Percentiles rank a stretch among this genome's conserved stretches.
phyloP scores from a whole-genome alignment of 2,113 vertebrate species.

The Porphyrio hochstetteri region DNA sequence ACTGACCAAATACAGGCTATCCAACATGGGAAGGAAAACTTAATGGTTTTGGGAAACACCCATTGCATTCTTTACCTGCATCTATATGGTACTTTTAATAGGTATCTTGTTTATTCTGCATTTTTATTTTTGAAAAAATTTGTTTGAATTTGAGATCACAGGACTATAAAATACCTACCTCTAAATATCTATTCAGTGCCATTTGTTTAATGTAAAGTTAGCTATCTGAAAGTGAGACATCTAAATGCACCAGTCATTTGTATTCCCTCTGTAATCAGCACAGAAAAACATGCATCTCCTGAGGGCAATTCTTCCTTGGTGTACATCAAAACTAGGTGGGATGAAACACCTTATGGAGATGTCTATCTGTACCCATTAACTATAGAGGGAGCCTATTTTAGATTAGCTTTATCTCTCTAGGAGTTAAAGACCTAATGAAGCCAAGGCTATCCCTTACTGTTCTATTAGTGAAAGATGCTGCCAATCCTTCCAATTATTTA shows the following conservation, averaged over 20 bases:
- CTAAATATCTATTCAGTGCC: not conserved
- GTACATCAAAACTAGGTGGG: constrained; percentile 33
- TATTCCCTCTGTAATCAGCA: not conserved
- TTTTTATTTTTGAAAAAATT: too few species aligned
- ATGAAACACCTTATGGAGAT: constrained; percentile 38
- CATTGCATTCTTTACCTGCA: not conserved
- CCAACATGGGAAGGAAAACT: not conserved
- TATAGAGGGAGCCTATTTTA: not conserved
- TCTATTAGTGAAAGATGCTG: not conserved
- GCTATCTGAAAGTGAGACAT: not conserved
- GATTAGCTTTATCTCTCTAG: not conserved
- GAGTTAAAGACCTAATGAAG: not conserved
- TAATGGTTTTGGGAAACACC: not conserved
- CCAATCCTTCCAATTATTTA: not conserved
- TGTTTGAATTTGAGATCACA: constrained; percentile 24
- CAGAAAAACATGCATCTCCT: constrained; percentile 17
- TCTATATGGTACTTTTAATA: not conserved
- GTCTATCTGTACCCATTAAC: constrained; percentile 34
- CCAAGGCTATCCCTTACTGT: not conserved
- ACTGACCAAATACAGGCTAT: not conserved
- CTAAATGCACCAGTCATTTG: not conserved
- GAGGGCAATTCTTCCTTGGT: constrained; percentile 12
- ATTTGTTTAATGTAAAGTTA: constrained; percentile 21
- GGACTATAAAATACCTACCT: not conserved
- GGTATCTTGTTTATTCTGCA: not conserved